Conservation (phyloP, 2,797 vertebrate species). For the Rhyacichthys aspro region DNA sequence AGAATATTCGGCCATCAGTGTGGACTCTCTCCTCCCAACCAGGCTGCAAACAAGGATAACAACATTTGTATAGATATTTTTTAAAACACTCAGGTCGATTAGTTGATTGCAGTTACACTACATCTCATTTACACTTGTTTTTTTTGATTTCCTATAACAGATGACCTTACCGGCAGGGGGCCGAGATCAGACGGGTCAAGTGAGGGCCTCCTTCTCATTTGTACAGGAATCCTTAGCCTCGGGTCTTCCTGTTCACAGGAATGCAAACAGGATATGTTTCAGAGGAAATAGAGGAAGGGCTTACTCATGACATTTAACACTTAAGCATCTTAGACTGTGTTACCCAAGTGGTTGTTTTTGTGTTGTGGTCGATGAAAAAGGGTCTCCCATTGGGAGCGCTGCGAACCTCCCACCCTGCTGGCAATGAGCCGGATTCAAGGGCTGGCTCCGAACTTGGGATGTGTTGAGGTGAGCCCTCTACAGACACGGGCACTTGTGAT, state of each 20-base stretch:
- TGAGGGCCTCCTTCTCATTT: slow-evolving; percentile 81
- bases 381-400: slow-evolving; percentile 89
- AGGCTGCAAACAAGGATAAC: slow-evolving; percentile 75
- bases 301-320: background rate
- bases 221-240: slow-evolving; percentile 86
- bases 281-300: slow-evolving; percentile 29
- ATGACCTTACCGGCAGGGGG: slow-evolving; percentile 86
- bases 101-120: no score
- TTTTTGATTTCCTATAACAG: slow-evolving; percentile 6
- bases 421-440: slow-evolving; percentile 82
- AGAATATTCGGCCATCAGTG: slow-evolving; percentile 92
- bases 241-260: slow-evolving; percentile 89
- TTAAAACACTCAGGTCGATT: no score
- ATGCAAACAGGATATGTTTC: slow-evolving; percentile 51
- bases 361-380: slow-evolving; percentile 95
- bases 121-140: no score
- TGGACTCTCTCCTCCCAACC: slow-evolving; percentile 97
- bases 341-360: slow-evolving; percentile 95
- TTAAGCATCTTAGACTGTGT: slow-evolving; percentile 21
- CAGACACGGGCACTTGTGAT: slow-evolving; percentile 52
- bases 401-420: slow-evolving; percentile 91
- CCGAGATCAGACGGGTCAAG: slow-evolving; percentile 90
- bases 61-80: background rate
- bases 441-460: slow-evolving; percentile 61
- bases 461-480: slow-evolving; percentile 67